phyloP scores from a whole-genome alignment of 1,140 invertebrate species.

The Musca vetustissima region DNA sequence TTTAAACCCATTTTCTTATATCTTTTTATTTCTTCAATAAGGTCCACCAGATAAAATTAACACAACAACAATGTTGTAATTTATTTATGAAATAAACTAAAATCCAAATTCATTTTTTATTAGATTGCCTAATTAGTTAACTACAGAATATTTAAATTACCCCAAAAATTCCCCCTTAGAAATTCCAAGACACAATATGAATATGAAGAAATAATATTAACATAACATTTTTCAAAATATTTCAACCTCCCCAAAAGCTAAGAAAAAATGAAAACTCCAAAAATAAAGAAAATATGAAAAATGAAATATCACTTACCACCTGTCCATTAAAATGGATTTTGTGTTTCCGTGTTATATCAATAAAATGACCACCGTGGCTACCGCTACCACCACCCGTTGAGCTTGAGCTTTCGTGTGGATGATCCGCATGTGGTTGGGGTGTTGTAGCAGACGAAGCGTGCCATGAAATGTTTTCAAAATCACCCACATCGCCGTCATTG shows the following conservation, averaged over 20 bases:
- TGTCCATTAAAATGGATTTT: conserved; percentile 9
- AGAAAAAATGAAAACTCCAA: background rate
- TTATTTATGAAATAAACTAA: too few species aligned
- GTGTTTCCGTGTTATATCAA: conserved; percentile 22
- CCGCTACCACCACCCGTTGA: background rate
- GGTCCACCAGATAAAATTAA: too few species aligned
- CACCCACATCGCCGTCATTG: background rate
- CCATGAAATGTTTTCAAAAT: background rate
- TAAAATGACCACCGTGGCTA: background rate
- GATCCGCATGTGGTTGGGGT: background rate
- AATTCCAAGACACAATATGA: too few species aligned
- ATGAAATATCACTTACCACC: conserved; percentile 9
- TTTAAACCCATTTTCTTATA: too few species aligned
- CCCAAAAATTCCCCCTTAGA: too few species aligned
- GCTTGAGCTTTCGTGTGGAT: too few species aligned
- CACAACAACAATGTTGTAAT: too few species aligned
- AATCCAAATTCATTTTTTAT: too few species aligned
- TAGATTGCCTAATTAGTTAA: too few species aligned
- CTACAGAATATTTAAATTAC: too few species aligned
- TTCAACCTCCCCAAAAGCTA: background rate
- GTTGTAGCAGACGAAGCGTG: background rate
- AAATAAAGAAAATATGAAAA: background rate
- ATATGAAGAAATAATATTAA: background rate
- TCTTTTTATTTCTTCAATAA: too few species aligned
- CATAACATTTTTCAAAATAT: background rate